Evolutionary conservation across 1,140 invertebrate genomes (phyloP).

Genomic region (Diorhabda carinulata): DNA sequence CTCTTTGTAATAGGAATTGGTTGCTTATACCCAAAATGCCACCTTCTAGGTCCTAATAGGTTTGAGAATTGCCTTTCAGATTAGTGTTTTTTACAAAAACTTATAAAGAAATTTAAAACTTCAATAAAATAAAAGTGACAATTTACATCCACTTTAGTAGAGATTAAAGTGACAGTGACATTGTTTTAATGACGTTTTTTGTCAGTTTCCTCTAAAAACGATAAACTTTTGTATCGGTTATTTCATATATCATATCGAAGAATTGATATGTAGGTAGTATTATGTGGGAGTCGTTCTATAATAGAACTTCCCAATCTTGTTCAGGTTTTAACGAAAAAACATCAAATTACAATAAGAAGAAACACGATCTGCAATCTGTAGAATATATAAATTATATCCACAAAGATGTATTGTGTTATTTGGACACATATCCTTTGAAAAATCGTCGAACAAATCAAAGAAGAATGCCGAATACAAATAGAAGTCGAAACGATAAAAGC

Average conservation of each 20-base stretch:
- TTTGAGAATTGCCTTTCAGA: no score
- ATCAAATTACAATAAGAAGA: constrained; percentile 11
- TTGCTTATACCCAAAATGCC: no score
- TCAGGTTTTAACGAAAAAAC: not conserved
- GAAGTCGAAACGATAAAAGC: not conserved
- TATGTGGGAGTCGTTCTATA: constrained; percentile 29
- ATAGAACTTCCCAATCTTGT: constrained; percentile 22
- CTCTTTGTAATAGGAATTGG: no score
- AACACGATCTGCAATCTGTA: constrained; percentile 24
- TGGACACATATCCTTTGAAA: constrained; percentile 27
- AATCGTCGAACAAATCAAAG: not conserved
- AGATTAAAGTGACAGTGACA: no score
- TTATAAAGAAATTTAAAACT: no score
- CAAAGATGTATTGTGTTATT: constrained; percentile 24
- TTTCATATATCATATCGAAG: not conserved
- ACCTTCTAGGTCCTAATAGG: no score
- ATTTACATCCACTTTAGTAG: no score
- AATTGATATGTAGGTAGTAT: not conserved
- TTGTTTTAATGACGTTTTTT: no score
- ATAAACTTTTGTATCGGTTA: no score
- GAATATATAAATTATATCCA: constrained; percentile 29
- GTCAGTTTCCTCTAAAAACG: no score
- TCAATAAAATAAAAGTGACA: no score
- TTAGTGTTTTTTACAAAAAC: no score
- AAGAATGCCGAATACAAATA: constrained; percentile 4